These are phyloP conservation scores for Gibbula magus DNA, from an alignment of 2,888 invertebrate species.

Conservation along the genomic window DNA sequence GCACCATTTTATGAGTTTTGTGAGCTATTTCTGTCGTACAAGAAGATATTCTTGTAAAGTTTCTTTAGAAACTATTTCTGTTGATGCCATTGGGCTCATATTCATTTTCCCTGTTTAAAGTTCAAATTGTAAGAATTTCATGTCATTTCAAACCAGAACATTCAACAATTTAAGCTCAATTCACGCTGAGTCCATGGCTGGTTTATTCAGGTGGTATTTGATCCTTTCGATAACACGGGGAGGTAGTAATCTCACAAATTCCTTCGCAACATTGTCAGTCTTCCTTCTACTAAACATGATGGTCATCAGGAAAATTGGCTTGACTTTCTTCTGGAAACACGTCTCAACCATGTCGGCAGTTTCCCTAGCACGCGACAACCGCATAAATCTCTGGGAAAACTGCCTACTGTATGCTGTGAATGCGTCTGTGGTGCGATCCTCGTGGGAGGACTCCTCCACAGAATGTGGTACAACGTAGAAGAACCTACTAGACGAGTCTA, in stretches of 20 bases:
- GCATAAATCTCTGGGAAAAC: slow-evolving; percentile 29
- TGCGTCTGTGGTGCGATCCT: background rate
- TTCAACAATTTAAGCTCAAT: background rate
- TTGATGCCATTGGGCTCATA: too few species aligned
- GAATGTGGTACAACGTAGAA: slow-evolving; percentile 45
- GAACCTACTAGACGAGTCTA: slow-evolving; percentile 36
- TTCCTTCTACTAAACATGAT: slow-evolving; percentile 55
- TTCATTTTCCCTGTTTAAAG: too few species aligned
- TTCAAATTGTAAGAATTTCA: too few species aligned
- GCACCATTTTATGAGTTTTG: too few species aligned
- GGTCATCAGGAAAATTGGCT: slow-evolving; percentile 52
- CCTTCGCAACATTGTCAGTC: slow-evolving; percentile 45
- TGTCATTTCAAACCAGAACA: background rate
- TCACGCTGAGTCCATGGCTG: slow-evolving; percentile 13
- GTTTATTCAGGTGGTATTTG: slow-evolving; percentile 28
- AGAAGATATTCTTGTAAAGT: too few species aligned
- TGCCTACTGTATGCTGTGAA: slow-evolving; percentile 23
- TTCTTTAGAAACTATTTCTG: too few species aligned
- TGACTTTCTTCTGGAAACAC: slow-evolving; percentile 60
- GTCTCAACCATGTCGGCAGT: slow-evolving; percentile 52
- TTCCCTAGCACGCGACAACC: slow-evolving; percentile 26
- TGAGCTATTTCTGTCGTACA: too few species aligned
- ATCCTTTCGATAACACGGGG: slow-evolving; percentile 40
- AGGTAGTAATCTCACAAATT: slow-evolving; percentile 37
- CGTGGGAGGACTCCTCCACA: slow-evolving; percentile 26